Evolutionary conservation across 1,140 invertebrate species (phyloP).

Genomic region (Vanessa tameamea): DNA sequence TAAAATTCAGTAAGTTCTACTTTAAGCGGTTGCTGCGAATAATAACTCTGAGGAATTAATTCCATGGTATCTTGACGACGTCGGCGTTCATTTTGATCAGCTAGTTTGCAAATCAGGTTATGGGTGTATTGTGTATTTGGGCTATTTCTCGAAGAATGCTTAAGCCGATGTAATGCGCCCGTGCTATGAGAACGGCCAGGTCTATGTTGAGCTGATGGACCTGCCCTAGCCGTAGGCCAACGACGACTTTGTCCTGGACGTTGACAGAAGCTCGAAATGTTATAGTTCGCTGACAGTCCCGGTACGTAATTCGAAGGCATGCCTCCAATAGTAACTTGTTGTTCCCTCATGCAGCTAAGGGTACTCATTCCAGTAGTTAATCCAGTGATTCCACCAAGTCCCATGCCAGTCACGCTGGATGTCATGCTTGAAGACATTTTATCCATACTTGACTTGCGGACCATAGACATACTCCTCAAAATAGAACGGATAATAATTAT

Average conservation of each 20-base stretch:
- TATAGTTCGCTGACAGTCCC: constrained; percentile 75
- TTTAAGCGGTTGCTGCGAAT: constrained; percentile 80
- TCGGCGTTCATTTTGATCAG: constrained; percentile 78
- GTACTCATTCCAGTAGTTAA: constrained; percentile 70
- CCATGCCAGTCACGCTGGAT: constrained; percentile 79
- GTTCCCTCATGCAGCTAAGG: constrained; percentile 73
- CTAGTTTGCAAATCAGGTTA: constrained; percentile 77
- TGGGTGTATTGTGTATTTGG: constrained; percentile 77
- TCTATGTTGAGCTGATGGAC: constrained; percentile 74
- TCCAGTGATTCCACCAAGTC: constrained; percentile 75
- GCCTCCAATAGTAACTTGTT: constrained; percentile 75
- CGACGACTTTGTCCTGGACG: constrained; percentile 77
- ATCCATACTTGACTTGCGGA: constrained; percentile 72
- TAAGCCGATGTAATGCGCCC: constrained; percentile 69
- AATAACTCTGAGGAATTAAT: constrained; percentile 76
- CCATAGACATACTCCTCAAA: constrained; percentile 47
- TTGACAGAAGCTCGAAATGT: constrained; percentile 77
- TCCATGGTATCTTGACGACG: constrained; percentile 78
- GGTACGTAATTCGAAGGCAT: constrained; percentile 79
- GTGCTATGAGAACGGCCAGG: constrained; percentile 76
- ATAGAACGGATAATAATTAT: neutral
- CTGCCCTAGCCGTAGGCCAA: constrained; percentile 74
- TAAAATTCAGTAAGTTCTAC: constrained; percentile 84
- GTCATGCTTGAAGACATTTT: constrained; percentile 80
- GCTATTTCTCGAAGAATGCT: constrained; percentile 74